These are phyloP conservation scores for Catostylus mosaicus DNA, from an alignment of 30 jellyfish, hydroid and myxozoan genomes.

Conservation along the genomic window DNA sequence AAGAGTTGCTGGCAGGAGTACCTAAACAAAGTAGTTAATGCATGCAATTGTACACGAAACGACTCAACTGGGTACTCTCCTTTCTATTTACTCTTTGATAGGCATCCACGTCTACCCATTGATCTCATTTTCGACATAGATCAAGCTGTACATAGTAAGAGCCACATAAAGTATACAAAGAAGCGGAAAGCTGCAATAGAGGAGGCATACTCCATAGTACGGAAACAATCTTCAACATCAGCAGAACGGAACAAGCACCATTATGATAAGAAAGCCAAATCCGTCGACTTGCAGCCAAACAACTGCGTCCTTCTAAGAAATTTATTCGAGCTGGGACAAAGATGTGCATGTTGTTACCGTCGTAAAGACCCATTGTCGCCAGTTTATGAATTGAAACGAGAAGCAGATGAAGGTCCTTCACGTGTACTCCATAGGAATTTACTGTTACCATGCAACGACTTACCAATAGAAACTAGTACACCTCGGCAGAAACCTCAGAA, in stretches of 20 bases:
- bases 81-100: slow-evolving; percentile 34
- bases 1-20: slow-evolving; percentile 57
- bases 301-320: slow-evolving; percentile 51
- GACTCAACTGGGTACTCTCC: slow-evolving; percentile 67
- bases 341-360: slow-evolving; percentile 34
- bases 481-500: too few relatives aligned
- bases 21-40: slow-evolving; percentile 44
- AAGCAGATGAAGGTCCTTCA: slow-evolving; percentile 26
- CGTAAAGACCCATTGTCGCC: slow-evolving; percentile 30
- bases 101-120: slow-evolving; percentile 51
- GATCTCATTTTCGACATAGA: slow-evolving; percentile 18
- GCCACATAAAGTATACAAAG: slow-evolving; percentile 13
- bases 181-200: slow-evolving; percentile 33
- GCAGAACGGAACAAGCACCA: slow-evolving; percentile 18
- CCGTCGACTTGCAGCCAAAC: slow-evolving; percentile 14
- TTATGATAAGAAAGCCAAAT: slow-evolving; percentile 21
- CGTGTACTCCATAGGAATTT: slow-evolving; percentile 43
- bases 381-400: slow-evolving; percentile 34
- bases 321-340: slow-evolving; percentile 55
- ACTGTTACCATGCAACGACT: slow-evolving; percentile 37
- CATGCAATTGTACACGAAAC: slow-evolving; percentile 54
- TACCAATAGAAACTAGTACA: slow-evolving; percentile 7
- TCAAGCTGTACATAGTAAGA: not conserved
- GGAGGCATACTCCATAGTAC: slow-evolving; percentile 40
- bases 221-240: not conserved